Evolutionary conservation across 2,113 vertebrate genomes (phyloP), one percentile per base, ranked within the genome.

Genomic region (Chlorocebus sabaeus): DNA sequence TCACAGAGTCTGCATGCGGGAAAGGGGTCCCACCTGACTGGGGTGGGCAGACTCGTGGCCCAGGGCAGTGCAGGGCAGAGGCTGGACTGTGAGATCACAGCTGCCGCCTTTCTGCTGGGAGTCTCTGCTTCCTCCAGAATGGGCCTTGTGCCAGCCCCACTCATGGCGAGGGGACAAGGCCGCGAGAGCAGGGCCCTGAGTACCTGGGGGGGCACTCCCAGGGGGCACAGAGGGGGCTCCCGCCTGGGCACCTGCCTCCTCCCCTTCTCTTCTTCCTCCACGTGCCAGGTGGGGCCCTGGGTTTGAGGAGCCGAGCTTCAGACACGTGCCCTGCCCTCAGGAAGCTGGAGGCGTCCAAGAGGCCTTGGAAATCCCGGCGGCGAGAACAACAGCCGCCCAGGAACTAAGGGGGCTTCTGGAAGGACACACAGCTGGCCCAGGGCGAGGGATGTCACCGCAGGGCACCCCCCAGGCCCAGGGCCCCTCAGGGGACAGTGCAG

Each of bases 1-100:
- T 43, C 45, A 9, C 16, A 2, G 1, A 50, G 48, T 3, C 45
- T 12, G 16, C 61, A 64, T 6, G 12, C 0, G 8, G 5, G 59
- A 68, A 55, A 9, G 55, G 2, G 5, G 16, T 9, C 76, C 16
- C 14, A 23, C 0, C 2, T 9, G 11, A 0, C 20, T 5, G 18
- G 48, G 59, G 14, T n/a, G 35, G 79, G 20, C 14, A 27, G n/a
- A 8, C 11, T 50, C 32, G 0, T 8, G 13, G 70, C 70, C 89
- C 70, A 3, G 3, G 72, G 84, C 70, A n/a, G n/a, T 13, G 16
- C 13, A 52, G 5, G 50, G 17, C 22, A 5, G 25, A 6, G 23
- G 40, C 48, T 13, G 6, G n/a, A 11, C 67, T n/a, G 67, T 35
- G 32, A 8, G 32, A n/a, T 8, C 14, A 3, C 27, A 17, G 80